Conservation (phyloP, 2,888 invertebrate genomes). For the Labia minor region DNA sequence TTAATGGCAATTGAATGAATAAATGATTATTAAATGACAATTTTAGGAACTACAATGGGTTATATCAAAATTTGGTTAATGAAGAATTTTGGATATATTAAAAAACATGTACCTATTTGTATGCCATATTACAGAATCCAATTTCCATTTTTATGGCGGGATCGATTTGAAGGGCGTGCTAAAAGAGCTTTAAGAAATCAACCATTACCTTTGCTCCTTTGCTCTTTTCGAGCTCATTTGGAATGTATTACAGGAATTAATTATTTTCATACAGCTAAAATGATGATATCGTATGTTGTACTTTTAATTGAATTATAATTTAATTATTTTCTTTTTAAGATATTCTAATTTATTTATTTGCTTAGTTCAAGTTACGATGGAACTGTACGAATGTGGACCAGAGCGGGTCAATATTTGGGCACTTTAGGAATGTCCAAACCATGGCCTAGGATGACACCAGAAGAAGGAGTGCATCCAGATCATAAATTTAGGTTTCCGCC, state of each 20-base stretch:
- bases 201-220: conserved; percentile 52
- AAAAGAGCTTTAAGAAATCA: conserved; percentile 52
- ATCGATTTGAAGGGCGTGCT: conserved; percentile 55
- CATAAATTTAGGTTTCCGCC: conserved; percentile 53
- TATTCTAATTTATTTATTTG: background rate
- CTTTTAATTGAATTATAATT: background rate
- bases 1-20: too few species aligned
- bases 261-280: conserved; percentile 52
- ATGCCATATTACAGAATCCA: conserved; percentile 52
- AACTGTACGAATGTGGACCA: conserved; percentile 63
- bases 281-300: conserved; percentile 52
- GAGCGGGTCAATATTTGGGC: conserved; percentile 57
- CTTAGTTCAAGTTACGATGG: conserved; percentile 55
- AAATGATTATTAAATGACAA: too few species aligned
- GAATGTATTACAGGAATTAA: conserved; percentile 54
- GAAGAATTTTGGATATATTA: conserved; percentile 36
- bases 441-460: conserved; percentile 43
- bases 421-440: conserved; percentile 61
- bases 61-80: conserved; percentile 74
- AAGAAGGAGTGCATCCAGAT: conserved; percentile 36
- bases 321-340: background rate
- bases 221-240: conserved; percentile 60
- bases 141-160: conserved; percentile 63
- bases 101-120: conserved; percentile 41
- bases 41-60: conserved; percentile 45